Percentiles rank a stretch among this genome's conserved stretches.
Conservation (phyloP, 2,888 invertebrate species). For the Trachelus iudaicus region DNA sequence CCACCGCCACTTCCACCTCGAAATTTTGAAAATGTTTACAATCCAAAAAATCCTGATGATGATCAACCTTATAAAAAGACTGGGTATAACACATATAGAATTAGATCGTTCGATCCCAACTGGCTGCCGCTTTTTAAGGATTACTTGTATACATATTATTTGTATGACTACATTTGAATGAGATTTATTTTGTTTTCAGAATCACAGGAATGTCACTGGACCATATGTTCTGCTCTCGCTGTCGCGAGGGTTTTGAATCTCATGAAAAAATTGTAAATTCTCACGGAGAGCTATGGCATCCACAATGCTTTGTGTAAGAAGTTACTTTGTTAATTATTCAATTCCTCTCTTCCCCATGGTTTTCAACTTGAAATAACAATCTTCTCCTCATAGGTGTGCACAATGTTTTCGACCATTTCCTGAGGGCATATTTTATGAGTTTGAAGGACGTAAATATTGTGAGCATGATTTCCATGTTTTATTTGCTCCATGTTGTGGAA, state of each 20-base stretch:
- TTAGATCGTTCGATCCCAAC: neutral
- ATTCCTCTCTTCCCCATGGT: neutral
- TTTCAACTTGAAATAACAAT: neutral
- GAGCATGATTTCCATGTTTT: conserved; percentile 98
- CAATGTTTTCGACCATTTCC: conserved; percentile 99
- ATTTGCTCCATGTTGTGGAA: conserved; percentile 90
- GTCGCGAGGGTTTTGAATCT: conserved; percentile 94
- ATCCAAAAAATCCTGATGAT: conserved; percentile 17
- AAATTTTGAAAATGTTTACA: conserved; percentile 40
- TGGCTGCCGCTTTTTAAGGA: conserved; percentile 6
- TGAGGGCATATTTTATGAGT: conserved; percentile 98
- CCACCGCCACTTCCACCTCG: conserved; percentile 27
- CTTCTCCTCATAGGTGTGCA: conserved; percentile 78
- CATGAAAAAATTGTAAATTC: conserved; percentile 99
- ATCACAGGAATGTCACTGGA: conserved; percentile 83
- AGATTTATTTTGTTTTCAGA: conserved; percentile 57
- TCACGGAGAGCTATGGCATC: conserved; percentile 98
- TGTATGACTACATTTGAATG: neutral
- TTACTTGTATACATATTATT: too few relatives aligned
- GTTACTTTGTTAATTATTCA: neutral
- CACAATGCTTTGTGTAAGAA: conserved; percentile 98
- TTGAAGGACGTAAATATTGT: conserved; percentile 98
- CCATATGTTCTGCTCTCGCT: conserved; percentile 94
- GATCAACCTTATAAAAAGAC: conserved; percentile 16
- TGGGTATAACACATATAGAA: conserved; percentile 24